Base-by-base conservation (phyloP, 2,113 vertebrate genomes). In the Chascanopsetta lugubris region DNA sequence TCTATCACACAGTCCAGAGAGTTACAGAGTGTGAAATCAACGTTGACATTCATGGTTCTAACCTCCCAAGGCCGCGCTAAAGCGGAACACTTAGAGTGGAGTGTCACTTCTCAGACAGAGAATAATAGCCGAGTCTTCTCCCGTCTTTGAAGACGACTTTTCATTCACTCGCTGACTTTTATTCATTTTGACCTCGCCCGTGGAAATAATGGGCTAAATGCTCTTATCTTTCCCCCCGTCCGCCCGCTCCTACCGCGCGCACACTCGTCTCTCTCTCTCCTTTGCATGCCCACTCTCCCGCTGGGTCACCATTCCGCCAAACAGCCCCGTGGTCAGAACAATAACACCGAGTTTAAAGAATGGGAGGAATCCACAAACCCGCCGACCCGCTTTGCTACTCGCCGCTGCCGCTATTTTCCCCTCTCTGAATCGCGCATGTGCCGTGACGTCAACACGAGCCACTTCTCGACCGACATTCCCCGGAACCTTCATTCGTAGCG, bases 1-100 rank as follows among this genome's bases (percentile, higher is more conserved):
- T 86, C 79, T 84, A 85, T 82, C 83, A 80, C 48, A 32, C 5
- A 63, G 70, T 79, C 46, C 72, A 55, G 46, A 79, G 72, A 85
- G 71, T 67, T 69, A 76, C 85, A 77, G 76, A 81, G 85, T 89
- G 85, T 85, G 85, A 86, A 89, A 89, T 89, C 83, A 81, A 86
- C 84, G 81, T 83, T 89, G 87, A 89, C 87, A 86, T 87, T 89
- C 84, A 87, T 78, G 87, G 78, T 71, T 82, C 65, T 71, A 87
- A 80, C 83, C 75, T 86, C 84, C 78, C 87, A 85, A 86, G 84
- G 87, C 87, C 80, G 17, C 77, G 61, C 74, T 83, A 49, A 82
- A 84, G 79, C 79, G 57, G 75, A 84, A 72, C 85, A 81, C 82
- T 85, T 82, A 83, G 74, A 83, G 46, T 48, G 40, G 60, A 79